A percentile compares a stretch with the other conserved stretches of the same genome.
phyloP scores from a whole-genome alignment of 1,140 invertebrate species.

The Artemia franciscana region DNA sequence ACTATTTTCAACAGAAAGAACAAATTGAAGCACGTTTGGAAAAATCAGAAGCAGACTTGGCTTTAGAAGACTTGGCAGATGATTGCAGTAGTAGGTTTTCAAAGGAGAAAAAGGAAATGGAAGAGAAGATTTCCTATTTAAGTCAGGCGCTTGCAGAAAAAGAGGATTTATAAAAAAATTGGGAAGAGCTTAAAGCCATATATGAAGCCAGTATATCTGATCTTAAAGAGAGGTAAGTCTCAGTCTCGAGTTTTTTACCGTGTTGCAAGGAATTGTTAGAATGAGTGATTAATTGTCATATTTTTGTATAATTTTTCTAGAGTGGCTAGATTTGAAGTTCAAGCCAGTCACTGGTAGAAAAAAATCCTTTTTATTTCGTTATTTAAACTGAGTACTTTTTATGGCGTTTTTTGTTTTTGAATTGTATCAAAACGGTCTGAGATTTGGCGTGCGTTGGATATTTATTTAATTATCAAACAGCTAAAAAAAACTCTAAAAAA shows the following conservation, averaged over 20 bases:
- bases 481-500: too few species aligned
- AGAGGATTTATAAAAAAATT: slow-evolving; percentile 91
- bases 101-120: slow-evolving; percentile 82
- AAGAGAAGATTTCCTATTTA: slow-evolving; percentile 73
- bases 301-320: too few species aligned
- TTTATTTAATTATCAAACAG: too few species aligned
- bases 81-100: slow-evolving; percentile 32
- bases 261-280: too few species aligned
- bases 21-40: slow-evolving; percentile 83
- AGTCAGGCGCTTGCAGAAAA: slow-evolving; percentile 80
- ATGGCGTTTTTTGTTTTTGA: too few species aligned
- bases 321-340: too few species aligned
- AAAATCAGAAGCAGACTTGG: slow-evolving; percentile 82
- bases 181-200: slow-evolving; percentile 78
- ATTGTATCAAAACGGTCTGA: too few species aligned
- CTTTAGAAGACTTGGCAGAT: slow-evolving; percentile 46
- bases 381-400: too few species aligned
- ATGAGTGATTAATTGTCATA: not conserved
- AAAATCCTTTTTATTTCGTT: too few species aligned
- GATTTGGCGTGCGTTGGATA: too few species aligned
- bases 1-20: slow-evolving; percentile 89
- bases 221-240: slow-evolving; percentile 49
- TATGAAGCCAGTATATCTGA: slow-evolving; percentile 89
- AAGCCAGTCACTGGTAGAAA: too few species aligned
- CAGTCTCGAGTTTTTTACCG: too few species aligned